Conservation (phyloP, 2,888 invertebrate species). For the Athalia circularis region DNA sequence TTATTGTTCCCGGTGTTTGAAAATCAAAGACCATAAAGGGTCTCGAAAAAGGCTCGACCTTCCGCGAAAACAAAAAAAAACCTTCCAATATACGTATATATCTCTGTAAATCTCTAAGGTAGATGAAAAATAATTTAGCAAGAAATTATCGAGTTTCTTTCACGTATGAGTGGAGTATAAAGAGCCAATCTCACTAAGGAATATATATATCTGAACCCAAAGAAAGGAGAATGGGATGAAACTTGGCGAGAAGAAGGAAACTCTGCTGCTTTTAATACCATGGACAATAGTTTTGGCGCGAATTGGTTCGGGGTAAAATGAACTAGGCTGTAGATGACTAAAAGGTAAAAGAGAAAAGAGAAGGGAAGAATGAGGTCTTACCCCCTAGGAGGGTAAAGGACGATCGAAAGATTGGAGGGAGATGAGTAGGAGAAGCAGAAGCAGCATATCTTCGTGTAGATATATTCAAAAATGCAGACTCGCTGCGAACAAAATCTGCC, state of each 20-base stretch:
- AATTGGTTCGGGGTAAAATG: background rate
- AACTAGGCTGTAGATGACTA: background rate
- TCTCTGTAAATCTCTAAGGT: no score
- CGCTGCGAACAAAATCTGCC: constrained; percentile 1
- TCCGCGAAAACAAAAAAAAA: background rate
- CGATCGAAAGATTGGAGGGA: background rate
- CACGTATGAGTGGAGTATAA: no score
- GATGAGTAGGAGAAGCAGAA: background rate
- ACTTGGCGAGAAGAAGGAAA: no score
- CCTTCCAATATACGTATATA: background rate
- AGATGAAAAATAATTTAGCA: no score
- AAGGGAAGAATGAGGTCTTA: background rate
- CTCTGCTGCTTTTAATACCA: background rate
- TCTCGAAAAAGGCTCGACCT: background rate
- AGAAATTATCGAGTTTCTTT: no score
- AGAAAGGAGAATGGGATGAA: no score
- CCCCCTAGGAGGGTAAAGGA: background rate
- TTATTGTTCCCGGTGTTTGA: constrained; percentile 41
- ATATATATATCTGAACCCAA: no score
- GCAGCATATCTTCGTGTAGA: background rate
- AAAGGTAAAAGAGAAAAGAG: background rate
- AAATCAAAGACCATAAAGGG: constrained; percentile 8
- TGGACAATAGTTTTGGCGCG: background rate
- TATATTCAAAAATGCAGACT: constrained; percentile 8
- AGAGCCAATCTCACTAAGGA: no score